Evolutionary conservation across 2,113 vertebrate species (phyloP).

Genomic region (Glaucidium brasilianum): DNA sequence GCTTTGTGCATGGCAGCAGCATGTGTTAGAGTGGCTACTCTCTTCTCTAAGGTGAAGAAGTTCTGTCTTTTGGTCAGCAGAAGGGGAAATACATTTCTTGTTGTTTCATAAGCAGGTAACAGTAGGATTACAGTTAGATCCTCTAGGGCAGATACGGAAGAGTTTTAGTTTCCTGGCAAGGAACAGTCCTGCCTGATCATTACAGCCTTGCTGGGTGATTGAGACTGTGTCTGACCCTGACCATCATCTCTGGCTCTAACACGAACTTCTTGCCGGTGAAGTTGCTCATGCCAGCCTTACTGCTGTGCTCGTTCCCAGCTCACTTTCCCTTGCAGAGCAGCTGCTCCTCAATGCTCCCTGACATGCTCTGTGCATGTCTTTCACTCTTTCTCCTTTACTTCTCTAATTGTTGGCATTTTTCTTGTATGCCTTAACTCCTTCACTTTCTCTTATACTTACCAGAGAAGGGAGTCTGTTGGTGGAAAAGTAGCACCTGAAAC

Average conservation of each 20-base stretch:
- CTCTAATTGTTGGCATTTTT: not conserved
- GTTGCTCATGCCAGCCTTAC: not conserved
- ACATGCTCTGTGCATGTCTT: not conserved
- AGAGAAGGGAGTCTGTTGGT: not conserved
- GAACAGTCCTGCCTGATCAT: not conserved
- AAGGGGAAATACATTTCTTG: not conserved
- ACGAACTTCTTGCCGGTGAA: not conserved
- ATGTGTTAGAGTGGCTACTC: not conserved
- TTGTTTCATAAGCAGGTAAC: not conserved
- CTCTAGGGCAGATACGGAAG: not conserved
- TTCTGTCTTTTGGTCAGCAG: not conserved
- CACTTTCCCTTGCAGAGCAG: not conserved
- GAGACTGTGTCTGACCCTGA: not conserved
- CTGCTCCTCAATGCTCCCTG: accelerated
- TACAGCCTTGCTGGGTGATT: not conserved
- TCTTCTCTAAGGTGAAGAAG: not conserved
- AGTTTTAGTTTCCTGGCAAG: not conserved
- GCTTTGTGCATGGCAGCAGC: not conserved
- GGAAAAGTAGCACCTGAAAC: not conserved
- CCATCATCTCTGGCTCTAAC: not conserved
- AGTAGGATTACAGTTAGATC: not conserved
- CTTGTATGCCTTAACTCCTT: not conserved
- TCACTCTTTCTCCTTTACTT: not conserved
- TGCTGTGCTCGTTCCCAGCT: not conserved
- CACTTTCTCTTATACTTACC: not conserved